Evolutionary conservation across 2,113 vertebrate genomes (phyloP).

Genomic region (Rhynchopsitta pachyrhyncha): DNA sequence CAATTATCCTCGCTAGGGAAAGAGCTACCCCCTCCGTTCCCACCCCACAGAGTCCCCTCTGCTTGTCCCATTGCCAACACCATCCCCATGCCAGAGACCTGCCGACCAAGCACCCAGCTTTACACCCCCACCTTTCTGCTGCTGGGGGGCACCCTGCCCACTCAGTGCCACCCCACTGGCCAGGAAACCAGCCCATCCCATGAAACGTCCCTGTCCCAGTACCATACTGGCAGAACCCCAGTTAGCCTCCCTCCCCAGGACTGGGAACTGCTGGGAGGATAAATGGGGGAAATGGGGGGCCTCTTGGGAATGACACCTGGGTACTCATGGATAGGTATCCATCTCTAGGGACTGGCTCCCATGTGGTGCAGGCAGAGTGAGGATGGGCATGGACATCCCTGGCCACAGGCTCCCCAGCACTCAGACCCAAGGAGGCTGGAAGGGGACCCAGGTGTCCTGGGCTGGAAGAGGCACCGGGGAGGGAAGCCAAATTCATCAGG

Average conservation of each 20-base stretch:
- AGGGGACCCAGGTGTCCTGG: slow-evolving; percentile 23
- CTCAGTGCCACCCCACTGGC: neutral
- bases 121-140: neutral
- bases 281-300: rapidly evolving
- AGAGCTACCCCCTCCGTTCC: neutral
- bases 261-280: neutral
- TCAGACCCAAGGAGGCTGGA: neutral
- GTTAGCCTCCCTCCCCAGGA: neutral
- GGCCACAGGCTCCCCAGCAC: neutral
- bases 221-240: neutral
- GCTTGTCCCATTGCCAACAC: neutral
- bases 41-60: neutral
- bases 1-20: neutral
- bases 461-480: neutral
- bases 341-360: neutral
- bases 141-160: neutral
- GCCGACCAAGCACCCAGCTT: rapidly evolving
- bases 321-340: neutral
- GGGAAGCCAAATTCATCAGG: slow-evolving; percentile 35
- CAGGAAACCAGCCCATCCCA: neutral
- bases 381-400: neutral
- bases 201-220: neutral
- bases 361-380: rapidly evolving
- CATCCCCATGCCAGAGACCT: neutral
- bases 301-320: neutral